A percentile compares a stretch with the other conserved stretches of the same genome.
Conservation (phyloP, 2,888 invertebrate species). For the Trypoxylon attenuatum region DNA sequence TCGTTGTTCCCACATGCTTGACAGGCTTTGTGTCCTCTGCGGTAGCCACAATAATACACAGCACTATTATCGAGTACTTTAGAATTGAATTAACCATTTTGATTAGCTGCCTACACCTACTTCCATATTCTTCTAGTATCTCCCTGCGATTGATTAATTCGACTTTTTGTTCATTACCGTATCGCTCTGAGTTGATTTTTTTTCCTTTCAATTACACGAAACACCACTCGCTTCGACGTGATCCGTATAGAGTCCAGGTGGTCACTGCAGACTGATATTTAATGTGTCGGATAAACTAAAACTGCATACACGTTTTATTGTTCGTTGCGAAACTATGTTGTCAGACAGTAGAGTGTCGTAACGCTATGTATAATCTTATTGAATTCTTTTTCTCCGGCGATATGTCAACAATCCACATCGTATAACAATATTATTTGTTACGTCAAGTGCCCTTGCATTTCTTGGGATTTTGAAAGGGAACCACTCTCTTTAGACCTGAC, state of each 20-base stretch:
- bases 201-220: not conserved
- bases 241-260: conserved; percentile 18
- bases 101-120: not conserved
- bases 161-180: not conserved
- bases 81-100: not conserved
- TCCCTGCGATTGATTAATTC: not conserved
- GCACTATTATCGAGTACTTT: not conserved
- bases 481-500: no score
- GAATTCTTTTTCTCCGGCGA: not conserved
- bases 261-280: conserved; percentile 19
- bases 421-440: no score
- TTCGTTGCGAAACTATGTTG: conserved; percentile 30
- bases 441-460: no score
- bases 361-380: not conserved
- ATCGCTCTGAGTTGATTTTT: not conserved
- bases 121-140: no score
- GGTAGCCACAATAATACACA: no score
- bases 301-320: conserved; percentile 27
- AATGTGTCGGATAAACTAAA: conserved; percentile 12
- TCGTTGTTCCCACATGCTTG: no score
- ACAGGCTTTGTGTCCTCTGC: no score
- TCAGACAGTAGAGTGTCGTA: conserved; percentile 16
- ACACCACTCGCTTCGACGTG: not conserved
- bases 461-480: no score
- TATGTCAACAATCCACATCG: conserved; percentile 13